A percentile compares a stretch with the other conserved stretches of the same genome.
Evolutionary conservation across 2,113 vertebrate genomes (phyloP).

Genomic region (Gobiocypris rarus): DNA sequence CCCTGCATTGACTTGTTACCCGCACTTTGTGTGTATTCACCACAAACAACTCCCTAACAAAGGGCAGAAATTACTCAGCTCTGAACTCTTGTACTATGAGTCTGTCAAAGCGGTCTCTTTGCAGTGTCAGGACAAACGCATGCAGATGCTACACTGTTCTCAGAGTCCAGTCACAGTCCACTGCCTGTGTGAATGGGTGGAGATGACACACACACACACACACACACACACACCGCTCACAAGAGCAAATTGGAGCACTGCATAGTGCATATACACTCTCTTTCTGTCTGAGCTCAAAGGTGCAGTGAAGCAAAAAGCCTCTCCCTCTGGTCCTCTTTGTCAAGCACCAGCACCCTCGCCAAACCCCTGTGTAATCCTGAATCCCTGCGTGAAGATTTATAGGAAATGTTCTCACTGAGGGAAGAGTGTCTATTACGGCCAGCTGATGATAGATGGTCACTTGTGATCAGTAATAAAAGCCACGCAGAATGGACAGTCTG

Average conservation of each 20-base stretch:
- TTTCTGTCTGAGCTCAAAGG: constrained; percentile 37
- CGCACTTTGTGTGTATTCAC: background rate
- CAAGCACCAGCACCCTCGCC: constrained; percentile 23
- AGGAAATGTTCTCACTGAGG: constrained; percentile 25
- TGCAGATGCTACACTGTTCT: constrained; percentile 67
- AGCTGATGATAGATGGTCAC: constrained; percentile 35
- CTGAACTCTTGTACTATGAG: constrained; percentile 47
- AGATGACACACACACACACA: constrained; percentile 46
- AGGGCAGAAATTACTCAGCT: constrained; percentile 66
- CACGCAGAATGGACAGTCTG: constrained; percentile 25
- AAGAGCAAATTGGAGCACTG: constrained; percentile 38
- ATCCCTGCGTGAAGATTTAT: constrained; percentile 18
- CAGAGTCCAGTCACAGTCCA: constrained; percentile 54
- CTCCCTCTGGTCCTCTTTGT: constrained; percentile 47
- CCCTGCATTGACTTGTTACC: background rate
- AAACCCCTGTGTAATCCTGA: constrained; percentile 32
- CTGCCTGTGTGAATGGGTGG: constrained; percentile 50
- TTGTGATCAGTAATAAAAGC: constrained; percentile 35
- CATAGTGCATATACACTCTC: constrained; percentile 18
- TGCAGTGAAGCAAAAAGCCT: constrained; percentile 37
- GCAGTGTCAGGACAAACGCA: constrained; percentile 64
- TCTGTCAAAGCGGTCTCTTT: constrained; percentile 62
- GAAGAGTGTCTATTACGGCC: constrained; percentile 9
- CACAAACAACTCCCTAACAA: background rate
- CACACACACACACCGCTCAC: constrained; percentile 50